Evolutionary conservation across 2,113 vertebrate genomes (phyloP).

Genomic region (Centropus unirufus): DNA sequence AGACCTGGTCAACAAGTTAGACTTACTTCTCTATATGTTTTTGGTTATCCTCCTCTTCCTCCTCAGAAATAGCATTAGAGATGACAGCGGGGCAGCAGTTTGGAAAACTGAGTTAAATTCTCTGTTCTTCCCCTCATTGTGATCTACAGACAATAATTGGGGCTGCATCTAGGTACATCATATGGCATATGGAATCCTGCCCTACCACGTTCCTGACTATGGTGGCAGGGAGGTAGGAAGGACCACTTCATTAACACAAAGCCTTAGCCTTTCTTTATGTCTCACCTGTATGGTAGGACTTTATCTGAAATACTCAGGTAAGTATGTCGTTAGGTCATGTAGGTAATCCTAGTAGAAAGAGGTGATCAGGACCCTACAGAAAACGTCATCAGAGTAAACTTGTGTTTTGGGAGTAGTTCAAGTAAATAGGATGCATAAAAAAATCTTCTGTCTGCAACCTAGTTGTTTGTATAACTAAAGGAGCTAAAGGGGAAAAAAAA

Average conservation of each 20-base stretch:
- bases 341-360: neutral
- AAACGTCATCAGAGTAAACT: neutral
- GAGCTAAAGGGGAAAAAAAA: neutral
- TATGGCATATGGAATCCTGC: neutral
- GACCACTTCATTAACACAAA: neutral
- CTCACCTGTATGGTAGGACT: neutral
- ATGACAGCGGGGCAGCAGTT: too few species aligned
- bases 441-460: neutral
- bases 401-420: neutral
- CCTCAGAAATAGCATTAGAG: too few species aligned
- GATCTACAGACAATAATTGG: neutral
- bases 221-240: neutral
- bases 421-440: neutral
- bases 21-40: too few species aligned
- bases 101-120: too few species aligned
- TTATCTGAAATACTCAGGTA: neutral
- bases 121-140: too few species aligned
- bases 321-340: neutral
- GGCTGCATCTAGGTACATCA: neutral
- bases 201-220: neutral
- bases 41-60: too few species aligned
- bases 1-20: too few species aligned
- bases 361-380: neutral
- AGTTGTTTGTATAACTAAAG: neutral
- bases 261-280: neutral